Base-by-base conservation (phyloP, 2,888 invertebrate genomes). In the Vandiemenella viatica region DNA sequence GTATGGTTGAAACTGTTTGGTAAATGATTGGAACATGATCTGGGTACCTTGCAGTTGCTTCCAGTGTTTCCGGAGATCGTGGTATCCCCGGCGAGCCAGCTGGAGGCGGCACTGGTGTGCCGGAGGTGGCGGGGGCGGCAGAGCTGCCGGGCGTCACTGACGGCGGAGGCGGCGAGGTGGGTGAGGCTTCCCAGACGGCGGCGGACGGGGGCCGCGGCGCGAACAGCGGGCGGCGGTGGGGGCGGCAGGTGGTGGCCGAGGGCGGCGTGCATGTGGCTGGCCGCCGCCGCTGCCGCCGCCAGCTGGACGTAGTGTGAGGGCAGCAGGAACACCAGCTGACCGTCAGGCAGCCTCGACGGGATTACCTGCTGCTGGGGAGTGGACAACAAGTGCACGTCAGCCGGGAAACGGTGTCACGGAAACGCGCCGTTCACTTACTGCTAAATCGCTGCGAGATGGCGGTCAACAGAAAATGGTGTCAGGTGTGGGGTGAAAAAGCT, bases 291-390 rank as follows among this genome's bases (percentile, higher is more conserved):
- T 46, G 74, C 74, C 4, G 72, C 72, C 1, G 75, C 74, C 43
- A 76, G 57, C 58, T 76, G 75, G 8, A 76, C 71, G 61, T 76
- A 76, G 60, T 76, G 75, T 60, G 75, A 75, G 37, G 77, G 77
- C 37, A 77, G 63, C 3, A 77, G 66, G 58, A 77, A 72, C 16
- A 77, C 76, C 37, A 76, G 75, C 57, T 76, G 76, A 3, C 76
- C 76, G 57, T 76, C 76, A 20, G 75, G 74, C 48, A 72, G 65
- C 50, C 75, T 67, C 17, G 73, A 72, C 1, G 73, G 72, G 56
- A 73, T 73, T 44, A 72, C 70, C 58, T 70, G 65, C 1, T 64
- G 68, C 67, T 19, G 18, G 2, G n/a, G 17, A 7, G 17, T 6
- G 6, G n/a, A 38, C 18, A 2, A 15, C 16, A 15, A 10, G 5